Base-by-base conservation (phyloP, 2,888 invertebrate genomes). In the Eumerus sabulonum region DNA sequence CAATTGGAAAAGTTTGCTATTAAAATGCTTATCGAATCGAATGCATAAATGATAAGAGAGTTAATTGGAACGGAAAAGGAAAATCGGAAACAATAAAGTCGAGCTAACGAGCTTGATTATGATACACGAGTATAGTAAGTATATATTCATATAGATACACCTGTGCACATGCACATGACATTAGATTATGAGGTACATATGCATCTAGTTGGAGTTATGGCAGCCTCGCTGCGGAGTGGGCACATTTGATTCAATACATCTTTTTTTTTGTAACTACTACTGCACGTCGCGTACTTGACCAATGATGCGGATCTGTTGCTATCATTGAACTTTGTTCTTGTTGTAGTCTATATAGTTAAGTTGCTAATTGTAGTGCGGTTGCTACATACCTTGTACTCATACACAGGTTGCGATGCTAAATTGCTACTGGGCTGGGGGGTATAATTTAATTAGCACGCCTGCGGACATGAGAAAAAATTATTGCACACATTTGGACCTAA, bases 21-120 rank as follows among this genome's bases (percentile, higher is more conserved):
- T 73, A 36, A 53, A 82, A 81, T 77, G 81, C 70, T 67, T 70
- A 79, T 76, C 66, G 51, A 82, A 74, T 79, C 66, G 53, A 82
- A 82, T 82, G 83, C 76, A 83, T 81, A 82, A 84, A 82, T 70
- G 3, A 40, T 18, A 82, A 57, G 76, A 82, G 81, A n/a, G n/a
- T n/a, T n/a, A n/a, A n/a, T n/a, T 68, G 35, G 84, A 84, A 84
- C 82, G 72, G 53, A 74, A 64, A 70, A 82, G 74, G 76, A 59
- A 35, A 27, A 53, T 56, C 44, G 14, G 19, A 38, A 67, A 59
- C 47, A 62, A 16, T 11, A 57, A 47, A 27, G 27, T 4, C 27
- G 27, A 7, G 27, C 27, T 27, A 27, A 27, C 27, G 27, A 27
- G 27, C 27, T 27, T 27, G 27, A 27, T 27, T 36, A 40, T 54